These are phyloP conservation scores for Drosophila cardini DNA, from an alignment of 1,140 invertebrate genomes.

Conservation along the genomic window DNA sequence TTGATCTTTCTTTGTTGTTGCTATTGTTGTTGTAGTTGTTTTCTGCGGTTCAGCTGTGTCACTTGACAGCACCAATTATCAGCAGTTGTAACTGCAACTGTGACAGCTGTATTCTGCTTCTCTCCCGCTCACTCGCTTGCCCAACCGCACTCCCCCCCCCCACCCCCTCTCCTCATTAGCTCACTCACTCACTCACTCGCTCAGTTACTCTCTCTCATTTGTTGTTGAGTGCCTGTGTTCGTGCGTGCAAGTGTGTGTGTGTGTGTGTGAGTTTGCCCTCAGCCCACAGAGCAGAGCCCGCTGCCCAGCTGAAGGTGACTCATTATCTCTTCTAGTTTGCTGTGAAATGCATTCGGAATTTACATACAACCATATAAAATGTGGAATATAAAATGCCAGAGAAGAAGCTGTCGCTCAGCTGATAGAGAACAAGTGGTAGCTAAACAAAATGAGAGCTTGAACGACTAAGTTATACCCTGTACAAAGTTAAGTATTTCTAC, in stretches of 20 bases:
- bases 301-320: constrained; percentile 51
- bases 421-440: constrained; percentile 30
- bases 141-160: not conserved
- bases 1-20: constrained; percentile 22
- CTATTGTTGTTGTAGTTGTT: constrained; percentile 12
- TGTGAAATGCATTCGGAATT: constrained; percentile 42
- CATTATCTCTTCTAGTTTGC: constrained; percentile 45
- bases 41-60: constrained; percentile 36
- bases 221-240: not conserved
- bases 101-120: constrained; percentile 56
- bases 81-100: constrained; percentile 42
- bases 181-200: not conserved
- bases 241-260: not conserved
- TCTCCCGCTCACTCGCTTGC: not conserved
- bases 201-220: not conserved
- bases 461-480: constrained; percentile 1
- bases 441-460: not conserved
- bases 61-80: constrained; percentile 72
- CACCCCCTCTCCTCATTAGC: not conserved
- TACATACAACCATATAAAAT: constrained; percentile 4
- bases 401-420: constrained; percentile 32
- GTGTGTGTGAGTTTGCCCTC: constrained; percentile 24
- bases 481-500: no score
- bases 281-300: constrained; percentile 30
- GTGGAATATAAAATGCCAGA: constrained; percentile 23